These are phyloP conservation scores for Sebastolobus alascanus DNA, from an alignment of 2,797 vertebrate genomes.

Conservation along the genomic window DNA sequence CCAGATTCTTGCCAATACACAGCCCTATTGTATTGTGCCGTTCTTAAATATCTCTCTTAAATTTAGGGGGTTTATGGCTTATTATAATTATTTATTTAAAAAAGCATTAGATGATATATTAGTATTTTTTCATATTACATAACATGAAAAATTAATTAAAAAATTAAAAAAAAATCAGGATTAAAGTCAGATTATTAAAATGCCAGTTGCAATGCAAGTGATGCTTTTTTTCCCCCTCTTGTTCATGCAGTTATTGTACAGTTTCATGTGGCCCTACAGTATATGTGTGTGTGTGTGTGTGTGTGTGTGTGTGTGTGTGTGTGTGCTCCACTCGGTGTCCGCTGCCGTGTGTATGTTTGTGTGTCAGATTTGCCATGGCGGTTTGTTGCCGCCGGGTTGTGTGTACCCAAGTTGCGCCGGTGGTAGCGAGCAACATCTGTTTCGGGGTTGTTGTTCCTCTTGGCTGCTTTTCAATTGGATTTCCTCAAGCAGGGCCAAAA, in stretches of 20 bases:
- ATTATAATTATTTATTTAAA: not conserved
- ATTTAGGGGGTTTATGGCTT: not conserved
- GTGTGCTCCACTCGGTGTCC: constrained; percentile 24
- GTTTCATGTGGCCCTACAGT: constrained; percentile 20
- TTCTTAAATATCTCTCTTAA: not conserved
- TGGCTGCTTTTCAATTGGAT: constrained; percentile 99
- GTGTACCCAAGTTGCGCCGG: constrained; percentile 87
- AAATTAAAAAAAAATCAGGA: not conserved
- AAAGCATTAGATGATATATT: not conserved
- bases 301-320: constrained; percentile 12
- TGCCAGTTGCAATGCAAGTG: not conserved
- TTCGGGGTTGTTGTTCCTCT: constrained; percentile 98
- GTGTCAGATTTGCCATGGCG: constrained; percentile 71
- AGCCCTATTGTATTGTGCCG: not conserved
- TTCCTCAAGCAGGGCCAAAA: constrained; percentile 98
- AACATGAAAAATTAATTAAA: not conserved
- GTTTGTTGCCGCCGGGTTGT: constrained; percentile 79
- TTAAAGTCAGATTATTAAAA: constrained; percentile 1
- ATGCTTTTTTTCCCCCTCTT: not conserved
- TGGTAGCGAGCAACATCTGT: constrained; percentile 95
- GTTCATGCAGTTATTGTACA: constrained; percentile 5
- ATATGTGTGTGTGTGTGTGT: constrained; percentile 14
- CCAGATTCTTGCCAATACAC: too few relatives aligned
- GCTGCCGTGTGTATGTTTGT: constrained; percentile 48
- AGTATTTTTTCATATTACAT: not conserved